Base-by-base conservation (phyloP, 2,888 invertebrate species). In the Netelia fuscicornis region DNA sequence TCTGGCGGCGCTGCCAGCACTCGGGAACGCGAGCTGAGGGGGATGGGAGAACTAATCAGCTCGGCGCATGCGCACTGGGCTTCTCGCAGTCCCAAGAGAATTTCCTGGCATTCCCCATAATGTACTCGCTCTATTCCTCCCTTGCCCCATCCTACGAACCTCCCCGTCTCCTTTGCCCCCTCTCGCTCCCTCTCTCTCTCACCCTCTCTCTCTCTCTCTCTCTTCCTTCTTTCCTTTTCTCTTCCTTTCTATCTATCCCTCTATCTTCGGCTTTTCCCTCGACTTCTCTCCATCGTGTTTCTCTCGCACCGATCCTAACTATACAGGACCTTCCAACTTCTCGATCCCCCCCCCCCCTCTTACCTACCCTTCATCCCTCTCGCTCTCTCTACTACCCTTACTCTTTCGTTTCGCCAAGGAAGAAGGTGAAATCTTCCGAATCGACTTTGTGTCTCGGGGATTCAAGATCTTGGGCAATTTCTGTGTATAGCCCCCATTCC, bases 1-100 rank as follows among this genome's bases (percentile, higher is more conserved):
- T 92, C 91, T 92, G 92, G 92, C 89, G 92, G 92, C 89, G 90
- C 92, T 91, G 90, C 89, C 89, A 91, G 92, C 91, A 92, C 91
- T 90, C 90, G 90, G 91, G 91, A 90, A 89, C 88, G 87, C 87
- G 87, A 88, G 84, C 87, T 72, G 86, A 88, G 87, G 87, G 87
- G 86, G 86, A 88, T 88, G 89, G 89, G 90, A 88, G 92, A 92
- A 92, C 92, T 92, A 92, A 92, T 92, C 92, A 92, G 92, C 90
- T 89, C 88, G 90, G 91, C 92, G 92, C 92, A 91, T 89, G 92
- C 92, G 92, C 91, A 86, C 86, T 87, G 90, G 92, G 90, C 91
- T 90, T 88, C 89, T 87, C 87, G 82, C 76, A 84, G 84, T 91
- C 92, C 91, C 92, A 87, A 79, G 92, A 90, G 92, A 91, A 90